Evolutionary conservation across 2,797 vertebrate genomes (phyloP).

Genomic region (Cossypha niveicapilla): DNA sequence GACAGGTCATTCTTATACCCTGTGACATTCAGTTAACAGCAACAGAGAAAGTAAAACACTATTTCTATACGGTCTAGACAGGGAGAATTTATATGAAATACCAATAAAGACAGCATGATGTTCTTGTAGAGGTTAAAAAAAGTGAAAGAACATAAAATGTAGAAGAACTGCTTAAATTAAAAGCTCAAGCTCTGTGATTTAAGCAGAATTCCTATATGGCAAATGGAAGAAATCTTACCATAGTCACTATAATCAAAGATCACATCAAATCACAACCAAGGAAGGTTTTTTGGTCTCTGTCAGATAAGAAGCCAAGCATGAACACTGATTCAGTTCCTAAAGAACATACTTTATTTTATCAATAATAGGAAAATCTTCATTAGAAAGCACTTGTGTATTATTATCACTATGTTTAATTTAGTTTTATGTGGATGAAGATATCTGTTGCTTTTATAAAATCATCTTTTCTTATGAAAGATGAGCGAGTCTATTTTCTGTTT

Average conservation of each 20-base stretch:
- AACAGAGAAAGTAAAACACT: background rate
- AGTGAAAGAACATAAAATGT: background rate
- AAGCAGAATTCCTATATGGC: background rate
- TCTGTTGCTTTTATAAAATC: background rate
- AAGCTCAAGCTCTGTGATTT: background rate
- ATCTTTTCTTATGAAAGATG: background rate
- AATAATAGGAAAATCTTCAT: background rate
- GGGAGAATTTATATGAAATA: background rate
- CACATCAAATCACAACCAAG: background rate
- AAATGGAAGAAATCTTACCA: background rate
- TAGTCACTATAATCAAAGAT: background rate
- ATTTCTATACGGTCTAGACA: background rate
- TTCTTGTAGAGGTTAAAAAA: background rate
- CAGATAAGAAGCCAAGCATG: background rate
- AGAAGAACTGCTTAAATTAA: background rate
- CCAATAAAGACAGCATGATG: fast-evolving
- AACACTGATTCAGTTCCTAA: background rate
- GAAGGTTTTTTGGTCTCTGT: background rate
- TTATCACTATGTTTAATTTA: background rate
- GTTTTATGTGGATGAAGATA: background rate
- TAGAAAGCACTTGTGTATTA: background rate
- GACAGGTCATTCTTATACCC: background rate
- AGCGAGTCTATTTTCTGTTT: background rate
- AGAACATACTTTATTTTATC: background rate
- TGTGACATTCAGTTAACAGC: background rate